These are phyloP conservation scores for Oryctolagus cuniculus DNA, from an alignment of 2,113 vertebrate genomes.

Conservation along the genomic window mOryCun1.1 NC_091442.1:69318001-69318500, in stretches of 20 bases:
- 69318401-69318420: neutral
- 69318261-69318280: constrained; percentile 42
- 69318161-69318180: neutral
- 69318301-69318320: constrained; percentile 67
- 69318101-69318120: neutral
- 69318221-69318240: neutral
- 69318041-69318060: neutral
- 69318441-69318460: neutral
- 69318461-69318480: neutral
- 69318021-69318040: neutral
- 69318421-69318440: neutral
- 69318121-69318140: neutral
- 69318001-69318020: neutral
- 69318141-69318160: constrained; percentile 39
- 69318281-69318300: constrained; percentile 70
- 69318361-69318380: neutral
- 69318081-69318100: neutral
- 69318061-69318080: neutral
- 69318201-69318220: constrained; percentile 26
- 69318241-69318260: constrained; percentile 40
- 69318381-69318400: neutral
- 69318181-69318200: neutral
- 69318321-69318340: constrained; percentile 61
- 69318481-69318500: constrained; percentile 19
- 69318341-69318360: constrained; percentile 28